A percentile compares a stretch with the other conserved stretches of the same genome.
These are phyloP conservation scores for Lepidurus couesii DNA, from an alignment of 1,140 invertebrate species.

Conservation along the genomic window DNA sequence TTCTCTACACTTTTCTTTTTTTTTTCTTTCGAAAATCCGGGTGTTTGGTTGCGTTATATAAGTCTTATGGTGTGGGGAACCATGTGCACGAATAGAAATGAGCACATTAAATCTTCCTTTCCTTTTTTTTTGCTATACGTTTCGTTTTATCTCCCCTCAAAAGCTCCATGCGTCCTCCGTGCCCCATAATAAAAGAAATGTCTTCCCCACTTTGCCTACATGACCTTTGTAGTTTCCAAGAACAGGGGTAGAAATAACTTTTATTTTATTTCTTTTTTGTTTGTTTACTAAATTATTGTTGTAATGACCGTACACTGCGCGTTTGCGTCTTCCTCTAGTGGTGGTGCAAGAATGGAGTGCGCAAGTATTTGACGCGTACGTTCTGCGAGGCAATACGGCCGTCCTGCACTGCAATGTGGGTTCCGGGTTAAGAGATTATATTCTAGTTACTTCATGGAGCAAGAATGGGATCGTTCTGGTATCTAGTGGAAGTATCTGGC, in stretches of 20 bases:
- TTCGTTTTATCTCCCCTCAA: neutral
- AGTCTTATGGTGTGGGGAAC: slow-evolving; percentile 14
- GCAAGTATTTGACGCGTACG: slow-evolving; percentile 31
- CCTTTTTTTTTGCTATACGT: neutral
- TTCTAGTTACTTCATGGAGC: slow-evolving; percentile 49
- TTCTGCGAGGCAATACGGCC: slow-evolving; percentile 44
- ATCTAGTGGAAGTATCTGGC: neutral
- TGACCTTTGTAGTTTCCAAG: neutral
- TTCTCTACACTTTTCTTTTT: neutral
- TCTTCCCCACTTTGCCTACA: slow-evolving; percentile 13
- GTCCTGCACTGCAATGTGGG: slow-evolving; percentile 49
- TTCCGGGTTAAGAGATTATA: slow-evolving; percentile 47
- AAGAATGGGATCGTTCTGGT: slow-evolving; percentile 24
- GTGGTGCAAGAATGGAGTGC: neutral
- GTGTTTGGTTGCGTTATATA: slow-evolving; percentile 16
- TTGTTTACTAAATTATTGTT: too few relatives aligned
- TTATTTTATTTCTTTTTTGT: too few relatives aligned
- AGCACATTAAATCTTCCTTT: slow-evolving; percentile 18
- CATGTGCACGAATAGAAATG: slow-evolving; percentile 22
- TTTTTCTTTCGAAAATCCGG: neutral
- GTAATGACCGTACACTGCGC: neutral
- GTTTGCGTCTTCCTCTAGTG: neutral
- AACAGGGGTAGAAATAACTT: too few relatives aligned
- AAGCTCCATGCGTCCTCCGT: neutral
- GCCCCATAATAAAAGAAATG: slow-evolving; percentile 3